Base-by-base conservation (phyloP, 2,797 vertebrate genomes). In the Sebastes hubbsi region DNA sequence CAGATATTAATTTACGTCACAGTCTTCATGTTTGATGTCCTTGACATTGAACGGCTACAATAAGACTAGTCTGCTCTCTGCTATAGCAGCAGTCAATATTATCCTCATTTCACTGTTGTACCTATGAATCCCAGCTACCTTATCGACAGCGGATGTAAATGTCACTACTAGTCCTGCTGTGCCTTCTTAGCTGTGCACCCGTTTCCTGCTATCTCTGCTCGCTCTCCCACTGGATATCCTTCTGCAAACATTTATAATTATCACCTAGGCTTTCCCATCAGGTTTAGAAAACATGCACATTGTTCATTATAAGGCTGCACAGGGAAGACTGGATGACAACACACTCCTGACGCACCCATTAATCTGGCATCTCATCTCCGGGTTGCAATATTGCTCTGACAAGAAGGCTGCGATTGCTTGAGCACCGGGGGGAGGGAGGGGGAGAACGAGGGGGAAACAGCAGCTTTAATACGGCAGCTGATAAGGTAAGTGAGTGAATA, bases 281-380 rank as follows among this genome's bases (percentile, higher is more conserved):
- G 13, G 32, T 52, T 22, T 24, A 13, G 55, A 64, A 75, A 82
- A 69, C 38, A 52, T 34, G 18, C 52, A 61, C 22, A n/a, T 63
- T 54, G 34, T 83, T 78, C 42, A 75, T 70, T 72, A 66, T 34
- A n/a, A n/a, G 34, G 72, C 36, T 12, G 46, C 61, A 38, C 58
- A 36, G 55, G 69, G 54, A 87, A 69, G 64, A 55, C 20, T 52
- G 46, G 55, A 72, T 86, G 82, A 81, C 77, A 88, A 49, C 76
- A 49, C 72, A 63, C 82, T 85, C 87, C 77, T 78, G 80, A 83
- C 27, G 54, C 76, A 63, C 42, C 75, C 75, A 71, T 89, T 91
- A 88, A 92, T 90, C 89, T 78, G 77, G 36, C 75, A 77, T 92
- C 88, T 91, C 84, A 87, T 92, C 84, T 22, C 60, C 3, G 13